Percentiles rank a stretch among this genome's conserved stretches.
Evolutionary conservation across 2,888 invertebrate genomes (phyloP).

Genomic region (Acronicta alni): DNA sequence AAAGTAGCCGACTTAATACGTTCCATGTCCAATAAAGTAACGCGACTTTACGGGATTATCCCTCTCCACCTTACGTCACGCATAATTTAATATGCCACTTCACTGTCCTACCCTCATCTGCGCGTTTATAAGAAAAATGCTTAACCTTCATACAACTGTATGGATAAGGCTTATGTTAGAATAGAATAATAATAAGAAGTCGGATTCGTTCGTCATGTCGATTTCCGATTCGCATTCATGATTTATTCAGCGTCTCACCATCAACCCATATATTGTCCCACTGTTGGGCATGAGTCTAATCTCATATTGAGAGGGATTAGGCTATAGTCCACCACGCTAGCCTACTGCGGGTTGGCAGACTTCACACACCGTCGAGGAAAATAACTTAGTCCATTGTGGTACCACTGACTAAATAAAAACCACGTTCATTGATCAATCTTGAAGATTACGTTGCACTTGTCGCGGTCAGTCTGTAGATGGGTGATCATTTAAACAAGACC

Average conservation of each 20-base stretch:
- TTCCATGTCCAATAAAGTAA: constrained; percentile 76
- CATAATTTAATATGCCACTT: constrained; percentile 84
- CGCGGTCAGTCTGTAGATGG: too few relatives aligned
- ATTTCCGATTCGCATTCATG: constrained; percentile 20
- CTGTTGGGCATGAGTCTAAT: too few relatives aligned
- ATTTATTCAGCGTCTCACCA: not conserved
- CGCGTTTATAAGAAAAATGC: constrained; percentile 62
- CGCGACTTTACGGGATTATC: constrained; percentile 81
- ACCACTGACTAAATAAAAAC: too few relatives aligned
- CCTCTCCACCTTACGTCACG: constrained; percentile 81
- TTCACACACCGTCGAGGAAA: too few relatives aligned
- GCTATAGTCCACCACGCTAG: too few relatives aligned
- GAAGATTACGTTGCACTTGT: too few relatives aligned
- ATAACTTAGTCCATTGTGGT: too few relatives aligned
- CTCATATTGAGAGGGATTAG: too few relatives aligned
- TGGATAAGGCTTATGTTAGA: constrained; percentile 20
- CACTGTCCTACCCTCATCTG: constrained; percentile 81
- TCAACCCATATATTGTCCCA: too few relatives aligned
- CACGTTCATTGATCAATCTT: too few relatives aligned
- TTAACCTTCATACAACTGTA: constrained; percentile 41
- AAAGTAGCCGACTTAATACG: constrained; percentile 63
- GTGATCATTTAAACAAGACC: too few relatives aligned
- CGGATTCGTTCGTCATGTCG: not conserved
- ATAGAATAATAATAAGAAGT: constrained; percentile 21
- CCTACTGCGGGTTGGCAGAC: too few relatives aligned